Percentiles rank a stretch among this genome's conserved stretches.
phyloP scores from a whole-genome alignment of 1,140 invertebrate species.

The Trinorchestia longiramus region DNA sequence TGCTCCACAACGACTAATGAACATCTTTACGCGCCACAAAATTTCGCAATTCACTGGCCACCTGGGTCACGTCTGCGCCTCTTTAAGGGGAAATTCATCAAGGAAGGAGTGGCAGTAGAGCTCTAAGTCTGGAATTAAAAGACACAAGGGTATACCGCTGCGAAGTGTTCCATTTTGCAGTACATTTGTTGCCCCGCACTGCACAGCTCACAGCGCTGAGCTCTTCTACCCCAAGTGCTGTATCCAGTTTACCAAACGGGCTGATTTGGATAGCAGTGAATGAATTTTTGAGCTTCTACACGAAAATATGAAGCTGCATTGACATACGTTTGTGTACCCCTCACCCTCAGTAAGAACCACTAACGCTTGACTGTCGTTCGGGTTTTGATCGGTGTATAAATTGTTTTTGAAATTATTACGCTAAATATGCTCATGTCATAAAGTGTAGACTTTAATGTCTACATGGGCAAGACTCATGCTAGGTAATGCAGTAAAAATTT shows the following conservation, averaged over 20 bases:
- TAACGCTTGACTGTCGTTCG: not conserved
- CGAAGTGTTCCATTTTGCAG: not conserved
- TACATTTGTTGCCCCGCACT: not conserved
- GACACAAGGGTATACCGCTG: not conserved
- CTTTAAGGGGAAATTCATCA: not conserved
- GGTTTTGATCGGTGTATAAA: too few relatives aligned
- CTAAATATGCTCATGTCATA: not conserved
- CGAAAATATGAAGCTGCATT: not conserved
- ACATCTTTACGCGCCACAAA: not conserved
- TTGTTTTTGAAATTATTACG: not conserved
- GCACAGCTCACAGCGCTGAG: not conserved
- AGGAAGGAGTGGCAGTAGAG: not conserved
- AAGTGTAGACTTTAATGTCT: not conserved
- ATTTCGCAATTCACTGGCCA: not conserved
- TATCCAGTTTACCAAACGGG: not conserved
- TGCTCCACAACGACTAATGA: not conserved
- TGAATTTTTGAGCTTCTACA: not conserved
- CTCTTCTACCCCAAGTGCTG: not conserved
- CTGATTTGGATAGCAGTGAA: not conserved
- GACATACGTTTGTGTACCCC: not conserved
- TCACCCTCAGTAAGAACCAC: not conserved
- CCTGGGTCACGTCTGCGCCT: not conserved
- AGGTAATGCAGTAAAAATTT: not conserved
- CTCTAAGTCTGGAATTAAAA: not conserved
- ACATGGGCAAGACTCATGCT: not conserved